Evolutionary conservation across 1,140 invertebrate genomes (phyloP).

Genomic region (Globodera rostochiensis): DNA sequence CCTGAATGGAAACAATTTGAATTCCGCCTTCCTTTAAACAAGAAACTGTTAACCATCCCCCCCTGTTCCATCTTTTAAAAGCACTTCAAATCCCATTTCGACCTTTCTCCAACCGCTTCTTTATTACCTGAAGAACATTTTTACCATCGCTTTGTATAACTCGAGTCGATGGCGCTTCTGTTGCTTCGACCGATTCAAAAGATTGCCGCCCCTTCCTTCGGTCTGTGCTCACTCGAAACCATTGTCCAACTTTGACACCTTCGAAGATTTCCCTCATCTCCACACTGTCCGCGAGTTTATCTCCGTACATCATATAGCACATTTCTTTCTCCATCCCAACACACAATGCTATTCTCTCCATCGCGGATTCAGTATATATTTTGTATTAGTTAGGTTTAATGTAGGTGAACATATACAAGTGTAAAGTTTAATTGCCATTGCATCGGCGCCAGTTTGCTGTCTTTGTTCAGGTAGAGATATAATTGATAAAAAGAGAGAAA

Average conservation of each 20-base stretch:
- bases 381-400: background rate
- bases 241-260: slow-evolving; percentile 2
- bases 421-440: too few species aligned
- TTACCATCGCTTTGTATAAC: background rate
- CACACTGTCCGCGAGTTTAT: background rate
- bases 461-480: too few species aligned
- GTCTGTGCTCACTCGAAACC: background rate
- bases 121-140: background rate
- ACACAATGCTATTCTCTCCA: slow-evolving; percentile 1
- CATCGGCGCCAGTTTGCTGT: too few species aligned
- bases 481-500: too few species aligned
- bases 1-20: background rate
- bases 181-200: background rate
- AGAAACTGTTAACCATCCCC: too few species aligned
- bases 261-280: background rate
- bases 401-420: background rate
- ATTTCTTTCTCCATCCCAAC: background rate
- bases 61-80: too few species aligned
- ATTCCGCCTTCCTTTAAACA: background rate
- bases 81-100: too few species aligned
- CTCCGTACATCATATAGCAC: background rate
- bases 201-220: background rate
- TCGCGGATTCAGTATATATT: background rate
- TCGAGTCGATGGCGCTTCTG: background rate
- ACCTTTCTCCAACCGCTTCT: background rate